Percentiles rank a stretch among this genome's conserved stretches.
Evolutionary conservation across 2,113 vertebrate species (phyloP).

Genomic region (Addax nasomaculatus): DNA sequence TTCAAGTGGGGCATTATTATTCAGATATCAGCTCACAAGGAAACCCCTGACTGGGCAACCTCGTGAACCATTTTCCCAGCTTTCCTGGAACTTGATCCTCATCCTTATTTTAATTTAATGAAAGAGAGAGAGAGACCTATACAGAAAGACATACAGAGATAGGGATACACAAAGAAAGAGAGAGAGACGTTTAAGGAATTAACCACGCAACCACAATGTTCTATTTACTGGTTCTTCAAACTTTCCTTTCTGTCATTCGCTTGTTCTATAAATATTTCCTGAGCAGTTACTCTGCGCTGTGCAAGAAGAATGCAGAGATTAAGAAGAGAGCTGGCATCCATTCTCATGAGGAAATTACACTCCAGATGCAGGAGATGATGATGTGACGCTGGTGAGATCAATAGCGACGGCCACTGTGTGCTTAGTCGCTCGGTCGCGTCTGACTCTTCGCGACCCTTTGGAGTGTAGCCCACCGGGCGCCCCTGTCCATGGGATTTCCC

Average conservation of each 20-base stretch:
- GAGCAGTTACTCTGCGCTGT: not conserved
- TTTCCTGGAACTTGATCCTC: constrained; percentile 68
- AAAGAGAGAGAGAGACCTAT: not conserved
- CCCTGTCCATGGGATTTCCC: not conserved
- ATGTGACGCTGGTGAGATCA: rapidly evolving
- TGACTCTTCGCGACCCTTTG: not conserved
- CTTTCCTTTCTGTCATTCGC: not conserved
- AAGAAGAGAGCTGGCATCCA: not conserved
- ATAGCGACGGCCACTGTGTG: rapidly evolving
- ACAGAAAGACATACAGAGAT: not conserved
- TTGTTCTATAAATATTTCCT: not conserved
- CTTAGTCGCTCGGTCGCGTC: rapidly evolving
- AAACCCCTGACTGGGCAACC: constrained; percentile 52
- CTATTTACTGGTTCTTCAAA: not conserved
- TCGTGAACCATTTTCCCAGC: constrained; percentile 67
- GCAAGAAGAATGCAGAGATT: not conserved
- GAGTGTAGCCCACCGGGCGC: not conserved
- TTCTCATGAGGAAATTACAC: not conserved
- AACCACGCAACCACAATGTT: not conserved
- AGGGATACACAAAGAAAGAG: not conserved
- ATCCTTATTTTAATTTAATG: constrained; percentile 71
- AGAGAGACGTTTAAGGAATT: not conserved
- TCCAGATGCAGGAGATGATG: too few relatives aligned
- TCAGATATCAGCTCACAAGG: constrained; percentile 65
- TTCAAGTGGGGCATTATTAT: constrained; percentile 69